These are phyloP conservation scores for Drosophila insularis DNA, from an alignment of 1,140 invertebrate species.

Conservation along the genomic window DNA sequence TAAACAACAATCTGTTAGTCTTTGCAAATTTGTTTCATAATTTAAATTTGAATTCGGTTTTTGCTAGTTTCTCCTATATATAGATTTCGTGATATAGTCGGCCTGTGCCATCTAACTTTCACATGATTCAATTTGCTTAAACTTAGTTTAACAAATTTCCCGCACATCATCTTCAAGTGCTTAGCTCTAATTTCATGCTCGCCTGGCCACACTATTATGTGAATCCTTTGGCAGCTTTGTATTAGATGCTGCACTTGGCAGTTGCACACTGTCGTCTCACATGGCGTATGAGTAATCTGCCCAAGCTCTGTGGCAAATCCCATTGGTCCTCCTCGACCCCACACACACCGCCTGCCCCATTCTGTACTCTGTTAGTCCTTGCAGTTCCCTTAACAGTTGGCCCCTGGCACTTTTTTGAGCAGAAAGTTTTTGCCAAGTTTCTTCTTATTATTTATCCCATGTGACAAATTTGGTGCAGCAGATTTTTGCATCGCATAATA, in stretches of 20 bases:
- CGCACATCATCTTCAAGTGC: constrained; percentile 31
- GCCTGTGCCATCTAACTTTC: not conserved
- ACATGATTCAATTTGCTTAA: constrained; percentile 5
- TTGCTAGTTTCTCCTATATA: too few relatives aligned
- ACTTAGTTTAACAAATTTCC: constrained; percentile 8
- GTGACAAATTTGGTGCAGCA: constrained; percentile 77
- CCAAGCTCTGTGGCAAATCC: constrained; percentile 43
- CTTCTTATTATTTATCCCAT: constrained; percentile 77
- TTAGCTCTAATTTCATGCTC: constrained; percentile 67
- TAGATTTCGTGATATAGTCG: too few relatives aligned
- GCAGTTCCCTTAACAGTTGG: not conserved
- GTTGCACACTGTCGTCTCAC: constrained; percentile 20
- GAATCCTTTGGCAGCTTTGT: constrained; percentile 24
- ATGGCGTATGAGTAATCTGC: constrained; percentile 68
- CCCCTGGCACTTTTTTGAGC: constrained; percentile 34
- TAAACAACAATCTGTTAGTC: too few relatives aligned
- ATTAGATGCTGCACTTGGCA: constrained; percentile 19
- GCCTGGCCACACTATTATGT: constrained; percentile 47
- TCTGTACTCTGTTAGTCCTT: not conserved
- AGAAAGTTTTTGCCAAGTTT: constrained; percentile 58
- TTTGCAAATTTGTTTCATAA: too few relatives aligned
- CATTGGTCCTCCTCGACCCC: constrained; percentile 1
- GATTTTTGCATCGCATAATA: constrained; percentile 68
- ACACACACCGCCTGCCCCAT: not conserved
- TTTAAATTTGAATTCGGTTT: too few relatives aligned